Evolutionary conservation across 2,888 invertebrate genomes (phyloP), one percentile per base, ranked within the genome.

Genomic region (Exephanes ischioxanthus): DNA sequence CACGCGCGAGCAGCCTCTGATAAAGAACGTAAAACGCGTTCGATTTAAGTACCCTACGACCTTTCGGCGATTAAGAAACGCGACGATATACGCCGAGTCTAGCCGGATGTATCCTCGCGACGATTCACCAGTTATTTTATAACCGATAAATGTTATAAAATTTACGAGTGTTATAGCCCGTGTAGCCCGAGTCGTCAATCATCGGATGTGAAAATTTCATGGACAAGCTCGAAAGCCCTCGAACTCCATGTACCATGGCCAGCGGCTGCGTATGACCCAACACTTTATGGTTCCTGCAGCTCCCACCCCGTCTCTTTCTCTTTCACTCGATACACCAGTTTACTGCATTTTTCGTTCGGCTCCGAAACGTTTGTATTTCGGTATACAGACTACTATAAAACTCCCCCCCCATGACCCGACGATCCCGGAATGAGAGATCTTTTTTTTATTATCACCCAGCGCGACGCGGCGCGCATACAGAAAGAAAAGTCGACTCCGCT

Each of bases 191-290:
- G 66, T 76, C 85, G 79, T 85, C 85, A 82, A 85, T 85, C 82
- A 85, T 80, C 85, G 82, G 76, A 85, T 51, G 76, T 85, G 82
- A 85, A 85, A 82, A 83, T 80, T 83, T 83, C 82, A 82, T 85
- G 85, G 71, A 83, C 78, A 75, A 58, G 70, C 78, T 82, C 48
- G 79, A 79, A 76, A 82, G 84, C 77, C 77, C 75, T 79, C 58
- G 67, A 73, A 16, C 48, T 81, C 51, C 61, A 22, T 51, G 72
- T n/a, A 53, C 33, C 51, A 33, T 66, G 33, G 33, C 33, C 66
- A 51, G 66, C 51, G 45, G 19, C 37, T 30, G 7, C 66, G 33
- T 76, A 76, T 37, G 48, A 7, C 22, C 61, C 33, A 37, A 63
- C 33, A 66, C 51, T 76, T 76, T 76, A 76, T 76, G 76, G 76